Percentiles rank a stretch among this genome's conserved stretches.
Conservation (phyloP, 2,888 invertebrate genomes). For the Hesperia comma region DNA sequence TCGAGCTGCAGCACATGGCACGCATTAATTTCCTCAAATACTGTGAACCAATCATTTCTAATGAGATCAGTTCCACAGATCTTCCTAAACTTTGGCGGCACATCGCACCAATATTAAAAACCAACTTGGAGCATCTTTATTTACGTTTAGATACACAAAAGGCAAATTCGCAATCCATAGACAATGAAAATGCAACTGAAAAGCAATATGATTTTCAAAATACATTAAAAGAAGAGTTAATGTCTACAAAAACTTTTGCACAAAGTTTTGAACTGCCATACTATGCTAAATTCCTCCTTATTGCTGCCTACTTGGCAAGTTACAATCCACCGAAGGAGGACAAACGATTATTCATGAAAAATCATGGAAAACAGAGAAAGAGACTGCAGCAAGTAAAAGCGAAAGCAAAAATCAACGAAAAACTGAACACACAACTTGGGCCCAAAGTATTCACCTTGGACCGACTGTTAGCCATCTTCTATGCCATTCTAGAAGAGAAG, state of each 20-base stretch:
- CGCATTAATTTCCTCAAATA: conserved; percentile 89
- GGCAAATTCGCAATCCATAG: conserved; percentile 57
- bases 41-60: conserved; percentile 89
- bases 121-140: conserved; percentile 90
- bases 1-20: conserved; percentile 93
- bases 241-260: conserved; percentile 82
- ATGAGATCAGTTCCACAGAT: conserved; percentile 86
- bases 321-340: conserved; percentile 96
- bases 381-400: conserved; percentile 84
- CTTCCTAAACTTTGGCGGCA: conserved; percentile 90
- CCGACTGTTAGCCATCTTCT: conserved; percentile 93
- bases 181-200: conserved; percentile 54
- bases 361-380: conserved; percentile 89
- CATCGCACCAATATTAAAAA: conserved; percentile 89
- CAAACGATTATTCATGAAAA: conserved; percentile 92
- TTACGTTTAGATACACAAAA: conserved; percentile 83
- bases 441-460: conserved; percentile 93
- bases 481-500: conserved; percentile 93
- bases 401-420: conserved; percentile 82
- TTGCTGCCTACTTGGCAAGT: conserved; percentile 96
- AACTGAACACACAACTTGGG: conserved; percentile 88
- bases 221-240: conserved; percentile 71
- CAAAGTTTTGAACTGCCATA: conserved; percentile 92
- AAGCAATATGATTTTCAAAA: conserved; percentile 61
- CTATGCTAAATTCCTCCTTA: conserved; percentile 94